Conservation (phyloP, 2,888 invertebrate genomes). For the Eristalinus aeneus region DNA sequence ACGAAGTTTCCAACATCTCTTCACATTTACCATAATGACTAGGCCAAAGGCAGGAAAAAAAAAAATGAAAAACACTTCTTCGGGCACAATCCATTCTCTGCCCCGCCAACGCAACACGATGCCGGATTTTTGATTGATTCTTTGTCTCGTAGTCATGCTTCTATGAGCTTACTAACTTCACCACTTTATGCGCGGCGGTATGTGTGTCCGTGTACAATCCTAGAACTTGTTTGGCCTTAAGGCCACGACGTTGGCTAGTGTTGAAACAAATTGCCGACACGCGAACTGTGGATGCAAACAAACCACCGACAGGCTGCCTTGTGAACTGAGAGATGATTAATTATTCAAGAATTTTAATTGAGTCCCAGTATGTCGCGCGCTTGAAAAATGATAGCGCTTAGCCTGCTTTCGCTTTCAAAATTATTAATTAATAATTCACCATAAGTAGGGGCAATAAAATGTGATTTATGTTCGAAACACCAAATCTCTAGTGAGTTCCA, state of each 20-base stretch:
- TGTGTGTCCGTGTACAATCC: neutral
- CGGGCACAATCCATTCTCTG: neutral
- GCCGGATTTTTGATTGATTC: neutral
- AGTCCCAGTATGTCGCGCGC: neutral
- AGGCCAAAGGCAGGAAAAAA: too few species aligned
- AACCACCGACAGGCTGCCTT: neutral
- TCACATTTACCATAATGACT: neutral
- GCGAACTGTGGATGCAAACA: neutral
- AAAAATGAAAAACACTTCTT: neutral
- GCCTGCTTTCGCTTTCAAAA: neutral
- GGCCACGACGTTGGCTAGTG: neutral
- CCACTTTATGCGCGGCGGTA: neutral
- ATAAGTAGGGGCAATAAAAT: neutral
- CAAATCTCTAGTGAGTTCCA: too few species aligned
- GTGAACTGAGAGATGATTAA: neutral
- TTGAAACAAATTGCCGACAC: neutral
- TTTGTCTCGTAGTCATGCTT: neutral
- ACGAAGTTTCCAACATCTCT: too few species aligned
- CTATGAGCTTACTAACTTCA: neutral
- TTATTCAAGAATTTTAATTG: neutral
- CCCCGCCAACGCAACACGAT: neutral
- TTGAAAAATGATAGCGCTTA: neutral
- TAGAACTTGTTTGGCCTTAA: neutral
- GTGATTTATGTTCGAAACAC: neutral
- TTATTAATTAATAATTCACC: neutral